Percentiles rank a stretch among this genome's conserved stretches.
phyloP scores from a whole-genome alignment of 2,113 vertebrate species.

The Hemiscyllium ocellatum region DNA sequence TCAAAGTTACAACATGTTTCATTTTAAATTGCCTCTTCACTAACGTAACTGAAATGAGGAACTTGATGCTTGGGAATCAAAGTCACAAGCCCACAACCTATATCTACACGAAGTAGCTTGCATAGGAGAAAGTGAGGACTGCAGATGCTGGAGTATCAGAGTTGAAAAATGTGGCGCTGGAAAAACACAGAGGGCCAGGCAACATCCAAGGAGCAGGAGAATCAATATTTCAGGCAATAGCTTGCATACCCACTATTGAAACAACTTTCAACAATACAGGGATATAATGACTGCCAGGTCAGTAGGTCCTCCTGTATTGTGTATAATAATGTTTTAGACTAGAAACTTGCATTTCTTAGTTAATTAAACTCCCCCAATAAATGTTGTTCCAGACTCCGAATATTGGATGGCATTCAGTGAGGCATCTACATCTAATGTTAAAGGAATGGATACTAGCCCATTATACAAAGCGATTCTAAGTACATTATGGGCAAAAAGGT shows the following conservation, averaged over 20 bases:
- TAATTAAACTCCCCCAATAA: not conserved
- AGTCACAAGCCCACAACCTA: not conserved
- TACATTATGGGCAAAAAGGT: too few relatives aligned
- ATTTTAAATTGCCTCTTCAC: not conserved
- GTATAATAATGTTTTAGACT: not conserved
- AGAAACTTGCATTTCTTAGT: not conserved
- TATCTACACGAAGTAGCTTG: not conserved
- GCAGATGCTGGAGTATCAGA: too few relatives aligned
- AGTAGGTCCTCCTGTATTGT: too few relatives aligned
- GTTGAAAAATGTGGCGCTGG: too few relatives aligned
- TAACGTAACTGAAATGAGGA: not conserved
- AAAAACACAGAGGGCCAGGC: too few relatives aligned
- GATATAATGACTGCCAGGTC: not conserved
- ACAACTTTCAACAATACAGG: not conserved
- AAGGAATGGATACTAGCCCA: not conserved
- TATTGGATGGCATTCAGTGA: not conserved
- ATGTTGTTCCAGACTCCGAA: not conserved
- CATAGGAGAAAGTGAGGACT: not conserved
- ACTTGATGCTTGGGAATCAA: not conserved
- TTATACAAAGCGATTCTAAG: too few relatives aligned
- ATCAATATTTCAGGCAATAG: too few relatives aligned
- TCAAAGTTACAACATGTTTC: not conserved
- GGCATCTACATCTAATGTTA: not conserved
- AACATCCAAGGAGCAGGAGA: too few relatives aligned
- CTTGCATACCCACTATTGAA: not conserved